Percentiles rank a stretch among this genome's conserved stretches.
These are phyloP conservation scores for Anableps anableps DNA, from an alignment of 2,797 vertebrate genomes.

Conservation along the genomic window DNA sequence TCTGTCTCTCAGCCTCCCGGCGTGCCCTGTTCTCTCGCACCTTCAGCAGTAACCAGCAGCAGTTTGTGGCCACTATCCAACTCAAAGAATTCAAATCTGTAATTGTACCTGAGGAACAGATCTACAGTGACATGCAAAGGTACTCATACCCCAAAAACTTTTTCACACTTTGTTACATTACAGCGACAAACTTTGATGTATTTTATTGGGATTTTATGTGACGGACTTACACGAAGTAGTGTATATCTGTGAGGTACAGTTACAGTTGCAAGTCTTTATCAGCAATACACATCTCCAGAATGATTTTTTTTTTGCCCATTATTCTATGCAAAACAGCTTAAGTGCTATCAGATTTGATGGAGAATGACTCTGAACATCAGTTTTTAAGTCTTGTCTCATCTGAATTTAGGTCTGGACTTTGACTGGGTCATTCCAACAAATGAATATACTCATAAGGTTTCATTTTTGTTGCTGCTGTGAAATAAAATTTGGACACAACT, in stretches of 20 bases:
- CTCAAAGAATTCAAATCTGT: not conserved
- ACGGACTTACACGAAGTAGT: not conserved
- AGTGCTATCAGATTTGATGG: not conserved
- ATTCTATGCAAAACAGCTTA: not conserved
- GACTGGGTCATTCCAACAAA: too few relatives aligned
- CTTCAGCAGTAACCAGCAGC: slow-evolving; percentile 65
- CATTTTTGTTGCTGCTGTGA: too few relatives aligned
- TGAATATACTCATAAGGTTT: too few relatives aligned
- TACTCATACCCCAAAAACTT: not conserved
- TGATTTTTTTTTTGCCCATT: not conserved
- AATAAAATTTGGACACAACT: too few relatives aligned
- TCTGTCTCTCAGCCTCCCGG: slow-evolving; percentile 81
- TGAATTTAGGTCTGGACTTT: not conserved
- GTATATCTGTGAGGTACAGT: not conserved
- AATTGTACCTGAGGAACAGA: not conserved
- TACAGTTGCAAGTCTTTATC: not conserved
- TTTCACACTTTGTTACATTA: not conserved
- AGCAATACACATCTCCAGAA: not conserved
- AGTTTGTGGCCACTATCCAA: slow-evolving; percentile 25
- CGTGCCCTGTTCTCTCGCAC: slow-evolving; percentile 88
- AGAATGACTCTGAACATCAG: not conserved
- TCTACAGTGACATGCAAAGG: not conserved
- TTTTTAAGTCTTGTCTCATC: not conserved
- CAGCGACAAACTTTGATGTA: not conserved
- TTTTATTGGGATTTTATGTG: not conserved